A percentile compares a stretch with the other conserved stretches of the same genome.
Evolutionary conservation across 2,888 invertebrate species (phyloP).

Genomic region (Tenthredo amoena): DNA sequence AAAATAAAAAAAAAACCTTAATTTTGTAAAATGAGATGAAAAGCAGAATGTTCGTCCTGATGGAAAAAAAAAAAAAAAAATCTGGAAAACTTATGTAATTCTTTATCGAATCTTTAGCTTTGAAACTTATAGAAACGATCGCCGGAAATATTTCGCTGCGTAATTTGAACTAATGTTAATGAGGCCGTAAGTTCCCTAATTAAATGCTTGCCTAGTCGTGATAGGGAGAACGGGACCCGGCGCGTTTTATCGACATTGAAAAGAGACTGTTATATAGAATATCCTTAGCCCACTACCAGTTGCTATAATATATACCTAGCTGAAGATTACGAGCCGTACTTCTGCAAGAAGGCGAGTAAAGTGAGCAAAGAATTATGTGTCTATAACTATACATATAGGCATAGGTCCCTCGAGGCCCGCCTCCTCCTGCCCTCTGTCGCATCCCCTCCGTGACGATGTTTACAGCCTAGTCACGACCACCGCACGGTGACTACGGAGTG

Average conservation of each 20-base stretch:
- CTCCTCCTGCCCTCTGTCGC: neutral
- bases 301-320: neutral
- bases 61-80: neutral
- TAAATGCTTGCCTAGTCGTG: neutral
- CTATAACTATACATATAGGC: neutral
- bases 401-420: neutral
- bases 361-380: neutral
- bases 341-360: neutral
- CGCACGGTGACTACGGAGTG: conserved; percentile 53
- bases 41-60: neutral
- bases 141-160: neutral
- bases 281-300: neutral
- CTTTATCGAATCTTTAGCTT: neutral
- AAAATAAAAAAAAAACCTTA: neutral
- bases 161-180: neutral
- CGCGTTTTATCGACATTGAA: conserved; percentile 1
- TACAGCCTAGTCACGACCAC: conserved; percentile 71
- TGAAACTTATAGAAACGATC: neutral
- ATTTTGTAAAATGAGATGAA: neutral
- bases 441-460: conserved; percentile 62
- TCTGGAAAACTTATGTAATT: neutral
- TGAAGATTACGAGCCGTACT: neutral
- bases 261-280: neutral
- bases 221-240: neutral
- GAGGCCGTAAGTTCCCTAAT: conserved; percentile 21